A percentile compares a stretch with the other conserved stretches of the same genome.
These are phyloP conservation scores for Lycocorax pyrrhopterus DNA, from an alignment of 2,113 vertebrate species.

Conservation along the genomic window DNA sequence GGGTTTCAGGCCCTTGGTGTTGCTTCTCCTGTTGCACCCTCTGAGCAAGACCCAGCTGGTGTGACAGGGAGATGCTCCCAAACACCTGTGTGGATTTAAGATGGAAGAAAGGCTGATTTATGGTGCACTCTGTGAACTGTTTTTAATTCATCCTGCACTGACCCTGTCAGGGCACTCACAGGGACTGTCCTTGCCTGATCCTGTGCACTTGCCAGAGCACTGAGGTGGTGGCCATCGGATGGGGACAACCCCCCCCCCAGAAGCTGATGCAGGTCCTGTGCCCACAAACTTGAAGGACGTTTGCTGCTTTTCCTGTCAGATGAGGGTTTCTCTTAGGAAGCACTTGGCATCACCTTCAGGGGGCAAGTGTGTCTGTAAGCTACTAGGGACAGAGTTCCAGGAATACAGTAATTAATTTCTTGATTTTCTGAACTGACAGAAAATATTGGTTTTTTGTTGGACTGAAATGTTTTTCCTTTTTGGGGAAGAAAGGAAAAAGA, in stretches of 20 bases:
- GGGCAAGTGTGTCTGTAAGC: no score
- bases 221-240: background rate
- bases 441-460: background rate
- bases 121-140: background rate
- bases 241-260: background rate
- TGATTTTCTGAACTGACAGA: background rate
- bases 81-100: accelerated
- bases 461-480: background rate
- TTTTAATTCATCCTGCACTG: background rate
- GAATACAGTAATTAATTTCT: background rate
- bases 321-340: background rate
- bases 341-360: background rate
- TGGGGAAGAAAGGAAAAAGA: background rate
- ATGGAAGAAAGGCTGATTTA: background rate
- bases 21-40: background rate
- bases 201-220: background rate
- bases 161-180: background rate
- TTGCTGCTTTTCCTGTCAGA: background rate
- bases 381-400: no score
- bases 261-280: background rate
- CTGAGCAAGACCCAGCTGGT: background rate
- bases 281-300: background rate
- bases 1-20: background rate
- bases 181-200: background rate
- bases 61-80: background rate